Evolutionary conservation across 2,888 invertebrate genomes (phyloP).

Genomic region (Portevinia maculata): DNA sequence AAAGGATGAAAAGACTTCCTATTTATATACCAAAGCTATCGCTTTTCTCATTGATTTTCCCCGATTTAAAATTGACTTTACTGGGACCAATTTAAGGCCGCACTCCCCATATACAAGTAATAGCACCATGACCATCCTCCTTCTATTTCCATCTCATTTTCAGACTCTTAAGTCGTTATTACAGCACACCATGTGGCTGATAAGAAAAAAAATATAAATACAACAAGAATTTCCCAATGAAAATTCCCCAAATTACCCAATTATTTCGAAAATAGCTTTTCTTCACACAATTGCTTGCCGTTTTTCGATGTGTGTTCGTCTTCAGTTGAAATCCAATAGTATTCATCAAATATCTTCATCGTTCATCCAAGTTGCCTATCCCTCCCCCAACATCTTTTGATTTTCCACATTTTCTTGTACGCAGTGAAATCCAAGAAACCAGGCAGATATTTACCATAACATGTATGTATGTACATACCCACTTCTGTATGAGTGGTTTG

Average conservation of each 20-base stretch:
- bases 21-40: too few relatives aligned
- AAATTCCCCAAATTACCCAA: slow-evolving; percentile 62
- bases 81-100: too few relatives aligned
- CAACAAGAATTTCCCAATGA: slow-evolving; percentile 43
- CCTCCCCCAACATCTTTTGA: neutral
- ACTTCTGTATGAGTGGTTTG: slow-evolving; percentile 71
- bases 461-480: slow-evolving; percentile 15
- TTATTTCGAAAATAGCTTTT: slow-evolving; percentile 66
- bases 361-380: neutral
- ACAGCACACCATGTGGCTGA: neutral
- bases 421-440: slow-evolving; percentile 36
- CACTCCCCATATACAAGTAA: too few relatives aligned
- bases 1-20: too few relatives aligned
- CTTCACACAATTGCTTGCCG: slow-evolving; percentile 39
- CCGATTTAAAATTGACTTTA: too few relatives aligned
- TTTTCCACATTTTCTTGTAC: slow-evolving; percentile 13
- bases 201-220: slow-evolving; percentile 16
- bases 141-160: neutral
- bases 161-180: neutral
- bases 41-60: too few relatives aligned
- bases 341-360: slow-evolving; percentile 61
- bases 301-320: neutral
- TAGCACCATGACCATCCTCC: too few relatives aligned
- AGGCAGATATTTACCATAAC: slow-evolving; percentile 18
- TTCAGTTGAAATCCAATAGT: slow-evolving; percentile 62